Conservation (phyloP, 2,113 vertebrate genomes). For the Halcyon senegalensis region DNA sequence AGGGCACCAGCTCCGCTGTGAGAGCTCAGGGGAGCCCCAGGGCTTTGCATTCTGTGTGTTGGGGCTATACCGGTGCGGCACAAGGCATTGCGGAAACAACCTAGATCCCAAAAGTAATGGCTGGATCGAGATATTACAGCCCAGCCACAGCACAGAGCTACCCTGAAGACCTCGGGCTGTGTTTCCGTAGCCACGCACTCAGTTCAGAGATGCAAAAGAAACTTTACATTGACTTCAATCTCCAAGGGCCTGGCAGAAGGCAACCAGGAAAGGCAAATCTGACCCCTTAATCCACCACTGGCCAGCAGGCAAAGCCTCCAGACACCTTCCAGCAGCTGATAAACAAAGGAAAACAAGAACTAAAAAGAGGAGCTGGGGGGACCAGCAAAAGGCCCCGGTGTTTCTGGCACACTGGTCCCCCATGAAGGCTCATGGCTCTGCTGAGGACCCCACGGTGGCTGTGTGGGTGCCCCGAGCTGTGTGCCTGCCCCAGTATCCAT, state of each 20-base stretch:
- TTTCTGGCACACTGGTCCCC: not conserved
- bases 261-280: not conserved
- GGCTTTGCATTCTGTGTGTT: rapidly evolving
- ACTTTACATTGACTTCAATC: not conserved
- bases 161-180: rapidly evolving
- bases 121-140: rapidly evolving
- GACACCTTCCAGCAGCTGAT: not conserved
- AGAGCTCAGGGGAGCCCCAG: not conserved
- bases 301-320: not conserved
- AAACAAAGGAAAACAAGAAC: not conserved
- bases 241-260: not conserved
- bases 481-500: not conserved
- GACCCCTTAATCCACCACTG: not conserved
- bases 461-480: not conserved
- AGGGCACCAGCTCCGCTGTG: rapidly evolving
- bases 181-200: rapidly evolving
- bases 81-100: too few species aligned
- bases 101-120: not conserved
- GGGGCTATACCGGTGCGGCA: not conserved
- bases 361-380: not conserved
- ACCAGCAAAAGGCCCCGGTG: not conserved
- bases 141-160: not conserved
- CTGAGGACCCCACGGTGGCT: not conserved
- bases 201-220: not conserved
- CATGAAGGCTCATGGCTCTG: not conserved